Evolutionary conservation across 2,888 invertebrate species (phyloP).

Genomic region (Galerucella nymphaeae): DNA sequence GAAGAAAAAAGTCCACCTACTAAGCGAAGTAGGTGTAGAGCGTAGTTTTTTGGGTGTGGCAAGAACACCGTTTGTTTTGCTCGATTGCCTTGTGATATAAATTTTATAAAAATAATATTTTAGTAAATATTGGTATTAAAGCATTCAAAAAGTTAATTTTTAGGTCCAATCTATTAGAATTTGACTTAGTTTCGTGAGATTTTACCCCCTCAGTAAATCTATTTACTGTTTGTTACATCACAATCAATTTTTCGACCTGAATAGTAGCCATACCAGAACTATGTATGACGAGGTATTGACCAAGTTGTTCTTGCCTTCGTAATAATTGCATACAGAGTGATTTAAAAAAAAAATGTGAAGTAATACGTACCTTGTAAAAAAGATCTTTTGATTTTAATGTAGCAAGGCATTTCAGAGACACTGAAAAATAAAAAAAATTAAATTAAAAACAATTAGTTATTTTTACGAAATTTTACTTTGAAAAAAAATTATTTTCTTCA

Average conservation of each 20-base stretch:
- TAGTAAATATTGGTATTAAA: too few species aligned
- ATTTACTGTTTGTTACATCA: neutral
- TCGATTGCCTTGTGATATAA: constrained; percentile 10
- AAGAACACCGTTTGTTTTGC: neutral
- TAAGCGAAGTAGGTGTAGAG: neutral
- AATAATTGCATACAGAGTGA: too few species aligned
- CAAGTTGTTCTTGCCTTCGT: too few species aligned
- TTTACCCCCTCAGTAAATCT: neutral
- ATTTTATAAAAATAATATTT: too few species aligned
- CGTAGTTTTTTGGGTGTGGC: constrained; percentile 4
- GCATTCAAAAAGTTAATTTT: too few species aligned
- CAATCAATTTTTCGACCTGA: constrained; percentile 3
- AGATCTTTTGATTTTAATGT: constrained; percentile 62
- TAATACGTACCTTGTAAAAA: constrained; percentile 59
- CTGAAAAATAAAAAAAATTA: constrained; percentile 52
- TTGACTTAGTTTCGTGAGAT: too few species aligned
- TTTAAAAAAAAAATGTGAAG: neutral
- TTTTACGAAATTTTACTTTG: too few species aligned
- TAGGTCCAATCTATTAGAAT: too few species aligned
- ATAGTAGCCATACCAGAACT: constrained; percentile 2
- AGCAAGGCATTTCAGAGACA: constrained; percentile 63
- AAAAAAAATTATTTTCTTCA: too few species aligned
- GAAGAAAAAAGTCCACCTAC: neutral
- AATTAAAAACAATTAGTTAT: too few species aligned
- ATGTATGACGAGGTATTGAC: neutral